Evolutionary conservation across 2,888 invertebrate genomes (phyloP), one percentile per base, ranked within the genome.

Genomic region (Meandrusa payeni): DNA sequence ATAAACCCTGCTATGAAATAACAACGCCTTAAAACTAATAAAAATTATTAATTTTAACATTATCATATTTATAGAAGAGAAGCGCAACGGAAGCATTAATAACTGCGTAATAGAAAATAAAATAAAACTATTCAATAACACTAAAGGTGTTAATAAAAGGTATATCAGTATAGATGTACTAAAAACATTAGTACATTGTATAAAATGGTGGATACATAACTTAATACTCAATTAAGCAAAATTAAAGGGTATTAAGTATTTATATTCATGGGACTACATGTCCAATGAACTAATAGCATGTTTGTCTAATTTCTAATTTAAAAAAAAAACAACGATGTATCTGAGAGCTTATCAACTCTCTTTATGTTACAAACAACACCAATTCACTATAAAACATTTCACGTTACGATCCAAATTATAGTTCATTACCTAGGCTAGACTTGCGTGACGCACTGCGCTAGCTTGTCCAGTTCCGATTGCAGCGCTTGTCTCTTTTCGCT

Each of bases 381-480:
- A 33, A 42, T 24, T 29, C 37, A 43, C 47, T 46, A 31, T 41
- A 9, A 27, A 23, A 29, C 12, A 34, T 17, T 10, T 29, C 34
- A 22, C 19, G 4, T 41, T 12, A 38, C 20, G 5, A 38, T 44
- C 26, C 24, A 20, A 29, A 37, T n/a, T 34, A 34, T 13, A n/a
- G 10, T 34, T 12, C 10, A 27, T 17, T 19, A 27, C 37, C 26
- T n/a, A 3, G 28, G 75, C 75, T 90, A 93, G 73, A 93, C 93
- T 76, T 93, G 92, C 64, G 93, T 92, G 61, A 93, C 92, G 63
- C 92, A 91, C 56, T 92, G 91, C 51, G 91, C 90, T 47, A 93
- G 83, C 71, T 93, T 93, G 54, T 93, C 93, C 41, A 93, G 72
- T 69, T 93, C 91, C 27, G 86, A 82, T 55, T 93, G 92, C 50